phyloP scores from a whole-genome alignment of 2,113 vertebrate genomes.

The Machaerirhynchus nigripectus region DNA sequence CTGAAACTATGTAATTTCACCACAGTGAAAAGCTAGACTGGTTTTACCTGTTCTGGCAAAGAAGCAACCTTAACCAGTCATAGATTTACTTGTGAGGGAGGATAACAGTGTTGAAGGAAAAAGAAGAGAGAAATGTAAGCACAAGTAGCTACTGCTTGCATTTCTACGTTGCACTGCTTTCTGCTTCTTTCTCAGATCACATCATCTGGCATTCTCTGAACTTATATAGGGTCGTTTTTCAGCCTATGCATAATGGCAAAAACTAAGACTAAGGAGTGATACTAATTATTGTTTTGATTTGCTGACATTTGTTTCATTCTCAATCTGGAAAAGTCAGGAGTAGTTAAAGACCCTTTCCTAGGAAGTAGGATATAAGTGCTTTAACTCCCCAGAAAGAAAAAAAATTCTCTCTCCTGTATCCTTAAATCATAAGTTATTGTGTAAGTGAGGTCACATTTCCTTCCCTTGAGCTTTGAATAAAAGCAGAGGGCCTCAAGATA shows the following conservation, averaged over 20 bases:
- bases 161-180: not conserved
- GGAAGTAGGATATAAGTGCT: not conserved
- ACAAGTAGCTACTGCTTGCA: not conserved
- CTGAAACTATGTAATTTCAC: constrained; percentile 11
- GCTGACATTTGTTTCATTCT: not conserved
- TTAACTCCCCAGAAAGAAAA: not conserved
- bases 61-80: not conserved
- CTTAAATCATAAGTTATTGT: not conserved
- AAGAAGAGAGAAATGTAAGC: not conserved
- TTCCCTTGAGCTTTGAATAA: not conserved
- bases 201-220: not conserved
- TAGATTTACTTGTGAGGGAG: not conserved
- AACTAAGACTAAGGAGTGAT: not conserved
- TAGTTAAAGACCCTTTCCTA: not conserved
- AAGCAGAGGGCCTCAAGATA: not conserved
- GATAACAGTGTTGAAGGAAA: not conserved
- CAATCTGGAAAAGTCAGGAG: not conserved
- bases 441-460: not conserved
- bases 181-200: not conserved
- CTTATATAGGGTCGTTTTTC: not conserved
- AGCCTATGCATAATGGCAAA: not conserved
- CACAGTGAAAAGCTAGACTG: not conserved
- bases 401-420: not conserved
- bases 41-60: constrained; percentile 38
- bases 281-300: not conserved